Evolutionary conservation across 2,113 vertebrate genomes (phyloP).

Genomic region (Chloropsis hardwickii): DNA sequence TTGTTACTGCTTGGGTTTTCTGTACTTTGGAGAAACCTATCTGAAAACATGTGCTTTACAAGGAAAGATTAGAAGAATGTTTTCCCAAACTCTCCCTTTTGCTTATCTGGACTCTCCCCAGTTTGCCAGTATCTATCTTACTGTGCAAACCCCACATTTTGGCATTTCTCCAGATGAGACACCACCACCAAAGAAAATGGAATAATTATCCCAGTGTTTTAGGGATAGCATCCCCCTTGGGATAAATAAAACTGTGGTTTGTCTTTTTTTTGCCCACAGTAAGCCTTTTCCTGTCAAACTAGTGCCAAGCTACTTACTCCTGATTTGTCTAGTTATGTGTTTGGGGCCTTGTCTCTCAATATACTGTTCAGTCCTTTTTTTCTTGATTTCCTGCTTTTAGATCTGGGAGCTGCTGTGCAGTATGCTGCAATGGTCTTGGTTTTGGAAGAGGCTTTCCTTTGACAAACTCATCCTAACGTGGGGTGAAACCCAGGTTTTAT

Average conservation of each 20-base stretch:
- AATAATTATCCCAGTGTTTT: slow-evolving; percentile 9
- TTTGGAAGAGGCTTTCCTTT: neutral
- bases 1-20: neutral
- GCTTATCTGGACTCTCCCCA: neutral
- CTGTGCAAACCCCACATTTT: neutral
- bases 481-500: neutral
- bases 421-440: neutral
- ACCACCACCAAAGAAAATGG: neutral
- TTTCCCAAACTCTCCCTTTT: neutral
- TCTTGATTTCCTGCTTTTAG: neutral
- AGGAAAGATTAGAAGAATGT: neutral
- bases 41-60: neutral
- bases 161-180: slow-evolving; percentile 1
- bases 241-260: neutral
- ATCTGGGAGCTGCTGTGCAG: neutral
- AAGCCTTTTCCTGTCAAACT: neutral
- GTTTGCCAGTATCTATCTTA: neutral
- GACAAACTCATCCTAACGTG: neutral
- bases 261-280: neutral
- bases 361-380: neutral
- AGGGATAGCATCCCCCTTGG: neutral
- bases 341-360: neutral
- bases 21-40: neutral
- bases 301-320: neutral
- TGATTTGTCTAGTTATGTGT: neutral